These are phyloP conservation scores for Montipora cactus DNA, from an alignment of 64 coral and sea anemone species.

Conservation along the genomic window DNA sequence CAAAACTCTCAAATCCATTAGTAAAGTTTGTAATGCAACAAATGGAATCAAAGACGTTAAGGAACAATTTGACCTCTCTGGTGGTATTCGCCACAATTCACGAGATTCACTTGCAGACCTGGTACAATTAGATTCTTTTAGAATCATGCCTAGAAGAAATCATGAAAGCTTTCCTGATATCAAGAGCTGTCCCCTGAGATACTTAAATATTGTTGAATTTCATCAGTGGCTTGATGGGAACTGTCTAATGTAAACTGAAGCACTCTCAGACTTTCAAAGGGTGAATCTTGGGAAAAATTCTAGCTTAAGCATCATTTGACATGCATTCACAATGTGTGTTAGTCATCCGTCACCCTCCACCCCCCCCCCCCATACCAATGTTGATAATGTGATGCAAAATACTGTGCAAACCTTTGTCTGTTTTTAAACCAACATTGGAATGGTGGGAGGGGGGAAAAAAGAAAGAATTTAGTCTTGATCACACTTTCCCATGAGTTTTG, in stretches of 20 bases:
- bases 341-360: no score
- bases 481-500: no score
- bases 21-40: conserved; percentile 69
- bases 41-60: conserved; percentile 56
- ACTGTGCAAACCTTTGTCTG: no score
- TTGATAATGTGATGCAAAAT: no score
- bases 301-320: not conserved
- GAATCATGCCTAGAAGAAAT: conserved; percentile 11
- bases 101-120: conserved; percentile 54
- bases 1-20: conserved; percentile 72
- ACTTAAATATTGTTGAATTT: conserved; percentile 71
- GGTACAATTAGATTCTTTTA: conserved; percentile 61
- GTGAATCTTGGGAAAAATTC: not conserved
- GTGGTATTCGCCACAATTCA: conserved; percentile 52
- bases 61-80: conserved; percentile 43
- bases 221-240: conserved; percentile 57
- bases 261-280: not conserved
- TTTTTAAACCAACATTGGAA: no score
- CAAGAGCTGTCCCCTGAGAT: conserved; percentile 49
- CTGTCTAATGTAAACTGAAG: conserved; percentile 31
- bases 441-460: no score
- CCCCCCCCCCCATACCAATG: no score
- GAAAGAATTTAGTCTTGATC: no score
- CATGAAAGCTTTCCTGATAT: conserved; percentile 78
- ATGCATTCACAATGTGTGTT: no score